Evolutionary conservation across 2,797 vertebrate species (phyloP).

Genomic region (Coregonus ussuriensis): DNA sequence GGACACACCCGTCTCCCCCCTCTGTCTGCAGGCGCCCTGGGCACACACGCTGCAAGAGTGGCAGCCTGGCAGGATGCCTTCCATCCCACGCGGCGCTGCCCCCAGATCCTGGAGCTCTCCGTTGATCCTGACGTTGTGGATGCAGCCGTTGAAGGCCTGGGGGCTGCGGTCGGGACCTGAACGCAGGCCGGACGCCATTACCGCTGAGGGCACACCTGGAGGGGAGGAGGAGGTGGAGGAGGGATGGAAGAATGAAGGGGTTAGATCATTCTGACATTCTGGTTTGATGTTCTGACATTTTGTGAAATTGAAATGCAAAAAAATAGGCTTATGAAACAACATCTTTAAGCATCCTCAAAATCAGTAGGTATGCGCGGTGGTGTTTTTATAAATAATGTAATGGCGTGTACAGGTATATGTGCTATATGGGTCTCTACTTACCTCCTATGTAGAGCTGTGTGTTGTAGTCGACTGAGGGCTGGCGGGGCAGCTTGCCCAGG

Average conservation of each 20-base stretch:
- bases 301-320: no score
- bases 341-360: no score
- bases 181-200: constrained; percentile 84
- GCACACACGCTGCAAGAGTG: constrained; percentile 92
- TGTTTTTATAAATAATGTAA: no score
- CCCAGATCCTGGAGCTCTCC: constrained; percentile 91
- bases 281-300: no score
- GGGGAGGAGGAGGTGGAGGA: constrained; percentile 14
- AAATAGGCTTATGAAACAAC: no score
- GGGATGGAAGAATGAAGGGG: not conserved
- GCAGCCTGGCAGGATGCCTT: constrained; percentile 90
- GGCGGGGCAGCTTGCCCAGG: constrained; percentile 90
- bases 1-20: constrained; percentile 86
- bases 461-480: constrained; percentile 84
- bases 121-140: constrained; percentile 92
- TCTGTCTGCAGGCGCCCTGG: constrained; percentile 87
- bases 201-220: constrained; percentile 86
- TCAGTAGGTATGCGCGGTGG: no score
- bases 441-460: constrained; percentile 97
- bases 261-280: no score
- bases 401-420: not conserved
- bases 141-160: constrained; percentile 92
- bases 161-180: constrained; percentile 85
- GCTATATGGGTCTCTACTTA: constrained; percentile 51
- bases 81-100: constrained; percentile 76